Evolutionary conservation across 2,888 invertebrate species (phyloP), one percentile per base, ranked within the genome.

Genomic region (Silvanus unidentatus): DNA sequence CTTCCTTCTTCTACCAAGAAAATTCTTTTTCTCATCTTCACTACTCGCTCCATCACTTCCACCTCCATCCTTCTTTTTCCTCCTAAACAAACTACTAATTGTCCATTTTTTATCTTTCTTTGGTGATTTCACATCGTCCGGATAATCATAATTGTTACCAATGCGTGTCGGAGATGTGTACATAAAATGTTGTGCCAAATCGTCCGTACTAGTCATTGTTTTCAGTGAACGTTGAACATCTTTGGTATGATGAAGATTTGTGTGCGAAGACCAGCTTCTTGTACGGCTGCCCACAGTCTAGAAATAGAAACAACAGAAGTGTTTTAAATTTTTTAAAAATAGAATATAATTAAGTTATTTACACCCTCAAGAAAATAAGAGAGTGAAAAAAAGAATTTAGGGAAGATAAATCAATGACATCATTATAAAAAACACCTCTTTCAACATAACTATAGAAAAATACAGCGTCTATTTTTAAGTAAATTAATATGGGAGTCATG

Each of bases 101-200:
- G 86, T 86, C 89, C 89, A 90, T 69, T 87, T 88, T 62, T 78
- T 80, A 57, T 73, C 74, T 57, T 82, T 84, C 58, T 81, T 82
- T 48, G 63, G 56, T 68, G 72, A 67, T 66, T 74, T 66, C 69
- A 22, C 8, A 22, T 22, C 22, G 59, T 68, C 70, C 2, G 66
- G 69, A 48, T 65, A 73, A 69, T 71, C 69, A 68, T 69, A 73
- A 65, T 71, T 76, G 62, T 76, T 71, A 70, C 73, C 76, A 63
- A 70, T 73, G 22, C 66, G 57, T 6, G 60, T 64, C 13, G 69
- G 67, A 2, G 68, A 66, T 2, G 68, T 66, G 36, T 58, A 58
- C 43, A 55, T 59, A 43, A 53, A 52, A 28, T 60, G 54, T 32
- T 48, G 50, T n/a, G 51, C 49, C 37, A 55, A 55, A 42, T 69